These are phyloP conservation scores for Sebastes dallii DNA, from an alignment of 2,797 vertebrate genomes.

Conservation along the genomic window DNA sequence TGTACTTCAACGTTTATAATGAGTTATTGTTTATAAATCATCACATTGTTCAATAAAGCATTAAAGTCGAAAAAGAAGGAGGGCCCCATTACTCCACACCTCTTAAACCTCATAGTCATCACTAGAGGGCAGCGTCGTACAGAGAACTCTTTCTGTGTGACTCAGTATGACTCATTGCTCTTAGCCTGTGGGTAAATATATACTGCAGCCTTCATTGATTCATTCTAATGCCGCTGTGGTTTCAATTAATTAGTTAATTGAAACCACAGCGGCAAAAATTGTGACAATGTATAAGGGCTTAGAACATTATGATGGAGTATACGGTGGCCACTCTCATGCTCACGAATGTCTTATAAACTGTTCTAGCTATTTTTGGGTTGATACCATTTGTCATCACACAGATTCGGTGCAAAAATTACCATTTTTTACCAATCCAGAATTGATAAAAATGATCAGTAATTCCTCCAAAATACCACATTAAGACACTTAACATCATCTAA, in stretches of 20 bases:
- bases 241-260: not conserved
- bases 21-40: not conserved
- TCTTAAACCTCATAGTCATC: not conserved
- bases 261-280: too few relatives aligned
- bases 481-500: too few relatives aligned
- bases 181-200: not conserved
- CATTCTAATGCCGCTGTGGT: not conserved
- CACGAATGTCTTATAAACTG: too few relatives aligned
- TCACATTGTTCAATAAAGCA: not conserved
- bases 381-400: too few relatives aligned
- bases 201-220: not conserved
- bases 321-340: too few relatives aligned
- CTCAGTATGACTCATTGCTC: not conserved
- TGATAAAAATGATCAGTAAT: too few relatives aligned
- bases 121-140: constrained; percentile 40
- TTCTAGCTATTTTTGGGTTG: too few relatives aligned
- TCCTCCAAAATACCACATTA: too few relatives aligned
- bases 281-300: too few relatives aligned
- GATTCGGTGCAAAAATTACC: too few relatives aligned
- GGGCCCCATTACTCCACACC: not conserved
- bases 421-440: too few relatives aligned
- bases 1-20: not conserved
- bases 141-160: not conserved
- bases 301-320: too few relatives aligned
- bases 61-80: not conserved